phyloP scores from a whole-genome alignment of 2,113 vertebrate species.

The Aleadryas rufinucha region DNA sequence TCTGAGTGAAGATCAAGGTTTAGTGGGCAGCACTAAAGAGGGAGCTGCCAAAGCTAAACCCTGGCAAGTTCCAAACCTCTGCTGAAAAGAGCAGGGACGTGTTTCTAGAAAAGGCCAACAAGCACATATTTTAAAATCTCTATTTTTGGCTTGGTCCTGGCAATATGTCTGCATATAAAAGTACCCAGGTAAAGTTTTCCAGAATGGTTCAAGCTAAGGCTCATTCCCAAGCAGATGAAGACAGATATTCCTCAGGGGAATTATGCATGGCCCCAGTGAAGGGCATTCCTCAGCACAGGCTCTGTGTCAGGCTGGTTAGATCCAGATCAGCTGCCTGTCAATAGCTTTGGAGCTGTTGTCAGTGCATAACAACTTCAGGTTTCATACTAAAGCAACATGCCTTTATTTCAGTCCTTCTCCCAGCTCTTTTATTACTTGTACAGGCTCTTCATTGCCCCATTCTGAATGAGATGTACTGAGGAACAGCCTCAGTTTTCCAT shows the following conservation, averaged over 20 bases:
- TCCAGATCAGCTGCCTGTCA: neutral
- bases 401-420: neutral
- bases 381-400: neutral
- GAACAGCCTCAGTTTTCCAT: neutral
- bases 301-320: neutral
- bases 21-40: neutral
- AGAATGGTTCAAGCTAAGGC: neutral
- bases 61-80: neutral
- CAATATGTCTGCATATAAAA: neutral
- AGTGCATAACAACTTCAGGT: neutral
- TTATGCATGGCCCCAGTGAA: fast-evolving
- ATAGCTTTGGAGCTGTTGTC: neutral
- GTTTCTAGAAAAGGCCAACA: neutral
- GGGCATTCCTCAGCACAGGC: neutral
- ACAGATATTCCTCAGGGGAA: neutral
- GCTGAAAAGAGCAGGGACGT: neutral
- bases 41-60: neutral
- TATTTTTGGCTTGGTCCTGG: neutral
- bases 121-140: neutral
- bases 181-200: neutral
- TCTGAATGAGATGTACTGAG: neutral
- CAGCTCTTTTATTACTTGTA: neutral
- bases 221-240: neutral
- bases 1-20: neutral
- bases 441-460: neutral